Base-by-base conservation (phyloP, 2,113 vertebrate genomes). In the Pterocles burchelli region DNA sequence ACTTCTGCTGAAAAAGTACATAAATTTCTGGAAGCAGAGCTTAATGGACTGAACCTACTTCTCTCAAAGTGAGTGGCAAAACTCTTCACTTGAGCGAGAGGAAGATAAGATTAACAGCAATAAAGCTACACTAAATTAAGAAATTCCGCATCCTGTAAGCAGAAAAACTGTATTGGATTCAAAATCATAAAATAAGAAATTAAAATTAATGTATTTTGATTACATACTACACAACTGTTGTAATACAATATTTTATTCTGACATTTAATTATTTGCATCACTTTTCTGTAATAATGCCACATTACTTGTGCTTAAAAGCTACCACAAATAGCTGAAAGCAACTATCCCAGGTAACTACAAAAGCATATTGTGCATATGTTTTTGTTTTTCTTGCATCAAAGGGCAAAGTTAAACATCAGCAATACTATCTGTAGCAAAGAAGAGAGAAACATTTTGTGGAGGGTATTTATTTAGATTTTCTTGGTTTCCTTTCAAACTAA, bases 401-500 rank as follows among this genome's bases (percentile, higher is more conserved):
- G 91, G 43, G 28, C 31, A 76, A 81, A 82, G 31, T 86, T 70
- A 88, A 78, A 67, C 14, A 68, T 45, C 43, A 76, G 46, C 83
- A 97, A 66, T 54, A 46, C 11, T 82, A 13, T 43, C 49, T 77
- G 45, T 85, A 73, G 74, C 82, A 93, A 97, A 76, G 57, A 93
- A 10, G 71, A 82, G 46, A 85, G 78, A 93, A 91, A 94, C 77
- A 19, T 96, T 97, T 97, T 95, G 54, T 93, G 75, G 33, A 94
- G 20, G 26, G 59, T 95, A 91, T 98, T 97, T 97, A 97, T 98
- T 97, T 96, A 94, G 96, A 96, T 97, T 98, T 97, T 95, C 97
- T 96, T 91, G 83, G 85, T 97, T 95, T 97, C 86, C 92, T 98
- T 98, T 98, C 97, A 98, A 98, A 97, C 68, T 81, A 90, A 96